A percentile compares a stretch with the other conserved stretches of the same genome.
Evolutionary conservation across 2,888 invertebrate species (phyloP).

Genomic region (Drosophila hawaiiensis): DNA sequence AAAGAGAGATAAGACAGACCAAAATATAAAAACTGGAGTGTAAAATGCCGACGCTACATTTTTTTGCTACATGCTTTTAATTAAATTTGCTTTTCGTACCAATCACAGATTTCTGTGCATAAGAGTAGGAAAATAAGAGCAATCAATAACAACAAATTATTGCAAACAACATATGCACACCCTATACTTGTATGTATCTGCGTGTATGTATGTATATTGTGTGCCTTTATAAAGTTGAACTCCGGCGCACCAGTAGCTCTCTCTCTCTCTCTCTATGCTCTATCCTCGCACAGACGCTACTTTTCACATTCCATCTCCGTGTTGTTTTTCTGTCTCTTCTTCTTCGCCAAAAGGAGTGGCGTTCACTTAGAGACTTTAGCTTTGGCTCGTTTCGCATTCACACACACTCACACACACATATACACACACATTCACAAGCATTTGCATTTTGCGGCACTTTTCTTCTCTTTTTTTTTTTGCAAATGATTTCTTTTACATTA

Average conservation of each 20-base stretch:
- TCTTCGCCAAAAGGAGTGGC: constrained; percentile 76
- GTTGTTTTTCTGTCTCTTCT: constrained; percentile 7
- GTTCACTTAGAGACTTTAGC: constrained; percentile 41
- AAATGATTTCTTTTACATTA: constrained; percentile 36
- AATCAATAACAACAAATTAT: constrained; percentile 31
- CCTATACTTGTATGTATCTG: constrained; percentile 13
- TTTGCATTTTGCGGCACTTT: constrained; percentile 52
- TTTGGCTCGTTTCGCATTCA: constrained; percentile 36
- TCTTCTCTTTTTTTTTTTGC: constrained; percentile 46
- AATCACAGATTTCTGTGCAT: constrained; percentile 17
- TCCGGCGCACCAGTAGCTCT: constrained; percentile 68
- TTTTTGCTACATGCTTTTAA: constrained; percentile 14
- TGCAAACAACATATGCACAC: constrained; percentile 20
- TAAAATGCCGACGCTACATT: constrained; percentile 14
- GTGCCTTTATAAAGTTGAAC: constrained; percentile 58
- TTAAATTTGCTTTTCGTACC: constrained; percentile 34
- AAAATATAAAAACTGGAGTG: constrained; percentile 1
- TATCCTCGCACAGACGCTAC: constrained; percentile 44
- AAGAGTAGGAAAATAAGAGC: neutral
- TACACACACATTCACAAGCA: constrained; percentile 25
- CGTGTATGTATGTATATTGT: constrained; percentile 14
- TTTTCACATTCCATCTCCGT: constrained; percentile 56
- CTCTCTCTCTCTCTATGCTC: constrained; percentile 43
- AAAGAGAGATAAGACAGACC: constrained; percentile 2
- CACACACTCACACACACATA: constrained; percentile 8